Base-by-base conservation (phyloP, 1,140 invertebrate species). In the Temnothorax longispinosus region DNA sequence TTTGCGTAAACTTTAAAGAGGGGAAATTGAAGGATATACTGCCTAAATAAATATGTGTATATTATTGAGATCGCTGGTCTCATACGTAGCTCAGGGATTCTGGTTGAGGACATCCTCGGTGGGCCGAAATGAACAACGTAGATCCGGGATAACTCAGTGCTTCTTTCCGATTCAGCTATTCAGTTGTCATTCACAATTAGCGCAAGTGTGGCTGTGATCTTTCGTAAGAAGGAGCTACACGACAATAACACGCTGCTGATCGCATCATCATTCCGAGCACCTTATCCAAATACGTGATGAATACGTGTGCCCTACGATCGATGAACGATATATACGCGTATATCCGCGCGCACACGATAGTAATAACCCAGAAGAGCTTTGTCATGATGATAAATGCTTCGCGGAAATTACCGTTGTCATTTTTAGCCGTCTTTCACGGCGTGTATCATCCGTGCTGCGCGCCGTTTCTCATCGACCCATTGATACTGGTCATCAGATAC, bases 41-140 rank as follows among this genome's bases (percentile, higher is more conserved):
- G 56, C 71, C 71, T 82, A 71, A 65, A 60, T 69, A 47, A 69
- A 80, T 52, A 77, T 41, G 27, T 89, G 60, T 82, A 71, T 84
- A 65, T 72, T 65, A 80, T 56, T 88, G 86, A 86, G 89, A 84
- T 76, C 50, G 21, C 15, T 60, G 87, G 52, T 89, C 44, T 69
- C 47, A 89, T 69, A 65, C 50, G 50, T 92, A 93, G 86, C 85
- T 91, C 74, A 88, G 91, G 91, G 69, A 75, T 60, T 92, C 91
- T 93, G 90, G 71, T 89, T 89, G 90, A 92, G 90, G 88, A 91
- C 71, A 90, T 90, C 88, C 78, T 90, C 84, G 89, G 85, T 85
- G 89, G 89, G 82, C 89, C 87, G 74, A 89, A 71, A 87, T 76
- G 86, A 77, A 88, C 78, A 88, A 78, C 52, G 65, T 93, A 93